Evolutionary conservation across 1,140 invertebrate species (phyloP).

Genomic region (Leptinotarsa defecta): DNA sequence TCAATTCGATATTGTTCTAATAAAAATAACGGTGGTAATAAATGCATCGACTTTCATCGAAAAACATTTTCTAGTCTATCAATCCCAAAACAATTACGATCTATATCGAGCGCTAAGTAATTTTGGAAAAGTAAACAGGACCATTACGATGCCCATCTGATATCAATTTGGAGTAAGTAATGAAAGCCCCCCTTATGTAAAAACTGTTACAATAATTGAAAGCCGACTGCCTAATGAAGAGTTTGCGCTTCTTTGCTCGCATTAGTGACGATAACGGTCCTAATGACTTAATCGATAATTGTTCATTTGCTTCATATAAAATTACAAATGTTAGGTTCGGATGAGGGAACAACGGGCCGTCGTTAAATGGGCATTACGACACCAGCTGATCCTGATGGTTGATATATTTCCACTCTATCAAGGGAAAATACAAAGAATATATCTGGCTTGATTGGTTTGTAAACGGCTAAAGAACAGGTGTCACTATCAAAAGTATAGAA

Average conservation of each 20-base stretch:
- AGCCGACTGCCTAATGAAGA: slow-evolving; percentile 45
- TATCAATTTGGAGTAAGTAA: slow-evolving; percentile 31
- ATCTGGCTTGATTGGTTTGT: too few species aligned
- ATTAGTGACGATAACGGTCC: slow-evolving; percentile 46
- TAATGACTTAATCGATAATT: slow-evolving; percentile 53
- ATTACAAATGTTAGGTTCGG: slow-evolving; percentile 30
- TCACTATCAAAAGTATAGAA: too few species aligned
- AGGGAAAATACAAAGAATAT: neutral
- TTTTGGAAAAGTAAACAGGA: slow-evolving; percentile 11
- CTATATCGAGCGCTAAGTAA: slow-evolving; percentile 4
- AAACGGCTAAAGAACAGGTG: too few species aligned
- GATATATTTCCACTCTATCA: neutral
- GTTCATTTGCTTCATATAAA: slow-evolving; percentile 42
- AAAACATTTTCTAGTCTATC: neutral
- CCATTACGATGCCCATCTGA: slow-evolving; percentile 13
- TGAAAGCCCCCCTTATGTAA: slow-evolving; percentile 29
- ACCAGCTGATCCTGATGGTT: neutral
- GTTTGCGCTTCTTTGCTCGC: slow-evolving; percentile 45
- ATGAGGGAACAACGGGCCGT: slow-evolving; percentile 27
- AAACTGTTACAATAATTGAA: slow-evolving; percentile 32
- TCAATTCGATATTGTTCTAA: neutral
- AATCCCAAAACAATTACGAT: slow-evolving; percentile 7
- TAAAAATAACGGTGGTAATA: neutral
- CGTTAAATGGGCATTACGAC: slow-evolving; percentile 38
- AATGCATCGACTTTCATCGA: slow-evolving; percentile 1